Base-by-base conservation (phyloP, 2,888 invertebrate genomes). In the Acrocera orbiculus region DNA sequence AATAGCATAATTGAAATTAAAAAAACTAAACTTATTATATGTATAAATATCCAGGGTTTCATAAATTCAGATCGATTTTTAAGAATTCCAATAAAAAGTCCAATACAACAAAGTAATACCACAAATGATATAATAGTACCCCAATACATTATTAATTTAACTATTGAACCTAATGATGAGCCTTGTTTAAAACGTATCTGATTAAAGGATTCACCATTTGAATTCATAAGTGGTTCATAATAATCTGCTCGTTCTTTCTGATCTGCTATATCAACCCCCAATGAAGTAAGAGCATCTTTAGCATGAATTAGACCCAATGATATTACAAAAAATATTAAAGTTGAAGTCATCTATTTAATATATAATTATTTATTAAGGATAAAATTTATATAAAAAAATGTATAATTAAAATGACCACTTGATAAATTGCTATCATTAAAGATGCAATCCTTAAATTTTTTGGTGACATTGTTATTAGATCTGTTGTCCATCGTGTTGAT, bases 371-470 rank as follows among this genome's bases (percentile, higher is more conserved):
- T 19, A 19, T 7, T 19, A 19, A 19, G 1, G 14, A 17, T 10
- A 20, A 24, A 13, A 20, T 15, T 20, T 26, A 14, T 14, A 31
- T 17, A 16, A 11, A 10, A 15, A 17, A 27, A 9, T 14, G 16
- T 26, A 20, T 16, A 27, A 17, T 32, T 10, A 24, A 19, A 52
- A 57, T 54, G 42, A 59, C 59, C 52, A 59, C 43, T 46, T 59
- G 56, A 42, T 55, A 58, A 34, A 60, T 54, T 39, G 54, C 54
- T 40, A 56, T 54, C 27, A 59, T 40, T 38, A 60, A 43, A 5
- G 59, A 57, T 9, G 58, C 54, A 32, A 58, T 47, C 13, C 59
- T 53, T 25, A 60, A 43, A 40, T 60, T 58, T 38, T 51, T 57
- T 5, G 58, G 56, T 4, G 58, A 49, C 33, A 52, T 42, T 5